These are phyloP conservation scores for Ericerus pela DNA, from an alignment of 1,140 invertebrate genomes.

Conservation along the genomic window DNA sequence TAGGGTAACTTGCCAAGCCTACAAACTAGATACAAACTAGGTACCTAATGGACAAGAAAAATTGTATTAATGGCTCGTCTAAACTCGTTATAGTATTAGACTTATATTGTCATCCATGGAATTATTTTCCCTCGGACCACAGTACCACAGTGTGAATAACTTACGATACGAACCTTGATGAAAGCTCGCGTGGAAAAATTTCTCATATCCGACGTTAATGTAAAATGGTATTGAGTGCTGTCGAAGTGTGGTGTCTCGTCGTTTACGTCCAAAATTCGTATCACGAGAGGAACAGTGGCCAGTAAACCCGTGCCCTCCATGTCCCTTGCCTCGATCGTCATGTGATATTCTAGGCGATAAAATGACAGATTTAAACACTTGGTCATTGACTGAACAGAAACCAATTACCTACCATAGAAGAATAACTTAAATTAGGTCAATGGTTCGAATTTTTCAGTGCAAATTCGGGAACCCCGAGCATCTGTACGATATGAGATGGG, in stretches of 20 bases:
- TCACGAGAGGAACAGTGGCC: slow-evolving; percentile 50
- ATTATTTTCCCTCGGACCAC: no score
- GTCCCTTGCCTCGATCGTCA: slow-evolving; percentile 72
- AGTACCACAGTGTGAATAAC: background rate
- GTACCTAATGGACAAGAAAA: no score
- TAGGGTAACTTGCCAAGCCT: background rate
- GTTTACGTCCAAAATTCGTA: slow-evolving; percentile 69
- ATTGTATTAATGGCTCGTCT: background rate
- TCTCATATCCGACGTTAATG: slow-evolving; percentile 51
- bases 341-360: slow-evolving; percentile 41
- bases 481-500: no score
- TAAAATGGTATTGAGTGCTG: slow-evolving; percentile 62
- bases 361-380: background rate
- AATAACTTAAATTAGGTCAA: no score
- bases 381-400: background rate
- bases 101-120: no score
- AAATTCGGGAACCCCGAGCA: no score
- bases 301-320: slow-evolving; percentile 62
- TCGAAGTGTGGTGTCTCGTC: slow-evolving; percentile 74
- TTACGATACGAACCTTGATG: slow-evolving; percentile 44
- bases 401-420: background rate
- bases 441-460: no score
- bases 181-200: slow-evolving; percentile 55
- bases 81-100: no score
- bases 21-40: no score